Conservation (phyloP, 1,140 invertebrate genomes). For the Bombus picipes region DNA sequence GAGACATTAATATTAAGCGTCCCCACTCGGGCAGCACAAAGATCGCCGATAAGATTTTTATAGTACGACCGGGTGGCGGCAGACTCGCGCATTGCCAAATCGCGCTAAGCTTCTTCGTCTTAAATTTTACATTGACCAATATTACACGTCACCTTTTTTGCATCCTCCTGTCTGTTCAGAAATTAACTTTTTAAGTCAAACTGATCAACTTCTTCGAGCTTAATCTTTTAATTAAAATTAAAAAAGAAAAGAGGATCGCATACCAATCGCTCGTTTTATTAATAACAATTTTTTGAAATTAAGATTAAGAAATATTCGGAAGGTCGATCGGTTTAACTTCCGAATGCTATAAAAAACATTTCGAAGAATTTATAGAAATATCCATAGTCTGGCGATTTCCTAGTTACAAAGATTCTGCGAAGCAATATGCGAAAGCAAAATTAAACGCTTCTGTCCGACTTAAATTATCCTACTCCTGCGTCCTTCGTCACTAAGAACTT, state of each 20-base stretch:
- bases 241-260: not conserved
- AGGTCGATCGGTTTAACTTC: not conserved
- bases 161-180: not conserved
- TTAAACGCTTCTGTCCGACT: not conserved
- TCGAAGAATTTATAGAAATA: not conserved
- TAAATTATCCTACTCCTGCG: not conserved
- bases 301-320: not conserved
- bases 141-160: accelerated
- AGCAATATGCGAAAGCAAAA: not conserved
- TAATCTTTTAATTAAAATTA: not conserved
- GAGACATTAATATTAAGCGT: conserved; percentile 77
- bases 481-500: not conserved
- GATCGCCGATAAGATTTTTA: conserved; percentile 77
- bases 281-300: not conserved
- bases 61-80: conserved; percentile 66
- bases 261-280: not conserved
- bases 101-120: conserved; percentile 55
- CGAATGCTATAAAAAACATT: not conserved
- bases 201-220: not conserved
- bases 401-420: not conserved
- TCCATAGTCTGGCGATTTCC: not conserved
- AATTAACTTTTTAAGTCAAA: not conserved
- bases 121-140: not conserved
- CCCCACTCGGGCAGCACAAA: conserved; percentile 60
- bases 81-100: conserved; percentile 67